A percentile compares a stretch with the other conserved stretches of the same genome.
These are phyloP conservation scores for Chaunax sp. DNA, from an alignment of 2,797 vertebrate species.

Conservation along the genomic window DNA sequence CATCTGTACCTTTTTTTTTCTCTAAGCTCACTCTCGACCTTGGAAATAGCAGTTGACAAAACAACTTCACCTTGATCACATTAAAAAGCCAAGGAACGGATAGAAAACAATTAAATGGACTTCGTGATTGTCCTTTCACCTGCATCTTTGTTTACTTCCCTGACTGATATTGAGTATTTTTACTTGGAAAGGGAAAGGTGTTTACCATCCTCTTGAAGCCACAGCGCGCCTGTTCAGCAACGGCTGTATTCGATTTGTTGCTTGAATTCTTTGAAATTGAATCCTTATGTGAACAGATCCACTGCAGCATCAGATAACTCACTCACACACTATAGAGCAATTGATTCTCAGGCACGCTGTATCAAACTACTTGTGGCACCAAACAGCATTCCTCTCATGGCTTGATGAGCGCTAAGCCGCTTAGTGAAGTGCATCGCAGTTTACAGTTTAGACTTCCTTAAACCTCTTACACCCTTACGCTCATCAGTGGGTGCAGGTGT, in stretches of 20 bases:
- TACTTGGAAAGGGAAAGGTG: constrained; percentile 11
- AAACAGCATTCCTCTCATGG: constrained; percentile 51
- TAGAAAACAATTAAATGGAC: too few species aligned
- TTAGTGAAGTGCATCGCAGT: constrained; percentile 51
- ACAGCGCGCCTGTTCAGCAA: constrained; percentile 20
- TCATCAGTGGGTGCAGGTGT: constrained; percentile 56
- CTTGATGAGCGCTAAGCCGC: constrained; percentile 66
- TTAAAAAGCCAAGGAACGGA: constrained; percentile 1
- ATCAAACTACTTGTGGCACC: constrained; percentile 50
- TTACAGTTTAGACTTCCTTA: constrained; percentile 46
- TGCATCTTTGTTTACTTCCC: not conserved
- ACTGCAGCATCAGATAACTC: constrained; percentile 54
- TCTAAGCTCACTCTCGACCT: too few species aligned
- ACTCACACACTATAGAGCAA: constrained; percentile 53
- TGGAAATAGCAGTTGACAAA: constrained; percentile 3
- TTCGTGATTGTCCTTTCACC: not conserved
- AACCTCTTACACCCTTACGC: constrained; percentile 48
- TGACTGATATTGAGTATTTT: not conserved
- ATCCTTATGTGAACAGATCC: constrained; percentile 47
- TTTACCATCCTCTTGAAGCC: constrained; percentile 28
- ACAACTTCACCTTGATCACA: constrained; percentile 1
- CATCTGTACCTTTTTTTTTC: too few species aligned
- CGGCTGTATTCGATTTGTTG: constrained; percentile 41
- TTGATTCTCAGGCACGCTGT: constrained; percentile 54
- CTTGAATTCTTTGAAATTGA: constrained; percentile 57